Base-by-base conservation (phyloP, 2,113 vertebrate species). In the Ascaphus truei region DNA sequence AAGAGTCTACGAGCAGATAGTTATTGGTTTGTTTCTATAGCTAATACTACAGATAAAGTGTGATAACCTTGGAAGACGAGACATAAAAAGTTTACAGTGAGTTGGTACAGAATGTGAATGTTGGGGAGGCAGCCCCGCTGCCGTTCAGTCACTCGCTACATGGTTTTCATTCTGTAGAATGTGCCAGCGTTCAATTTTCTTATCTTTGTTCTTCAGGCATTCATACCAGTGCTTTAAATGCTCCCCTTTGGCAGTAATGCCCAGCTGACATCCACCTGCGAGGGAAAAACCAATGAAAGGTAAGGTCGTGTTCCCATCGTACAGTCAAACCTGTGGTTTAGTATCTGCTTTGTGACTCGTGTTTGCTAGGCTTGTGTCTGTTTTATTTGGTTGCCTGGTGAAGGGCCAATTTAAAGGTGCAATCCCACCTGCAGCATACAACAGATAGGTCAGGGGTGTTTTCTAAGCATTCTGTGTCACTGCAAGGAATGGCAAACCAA, bases 221-320 rank as follows among this genome's bases (percentile, higher is more conserved):
- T 98, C 96, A 0, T 98, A 99, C 96, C 96, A 99, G 85, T 99
- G 96, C 86, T 98, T 99, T 80, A 99, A 91, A 69, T 93, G 80
- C 77, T 99, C 96, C 1, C 96, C 96, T 77, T 98, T 98, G 27
- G 95, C 96, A 0, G 92, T 96, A 79, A 98, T 98, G 22, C 96
- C 96, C 31, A 99, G 86, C 79, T 96, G 95, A 75, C 96, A 98
- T 2, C 97, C 88, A 0, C 91, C 91, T 92, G 78, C 3, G n/a
- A 3, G 55, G 10, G 9, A n/a, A 27, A 10, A 26, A n/a, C n/a
- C n/a, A n/a, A n/a, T n/a, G n/a, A n/a, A n/a, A 8, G 36, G 30
- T 5, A 8, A 27, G 37, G 0, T 0, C 0, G 0, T 33, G 37
- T n/a, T n/a, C n/a, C n/a, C n/a, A n/a, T n/a, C n/a, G n/a, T n/a